Evolutionary conservation across 2,888 invertebrate species (phyloP), one percentile per base, ranked within the genome.

Genomic region (Tenodera sinensis): DNA sequence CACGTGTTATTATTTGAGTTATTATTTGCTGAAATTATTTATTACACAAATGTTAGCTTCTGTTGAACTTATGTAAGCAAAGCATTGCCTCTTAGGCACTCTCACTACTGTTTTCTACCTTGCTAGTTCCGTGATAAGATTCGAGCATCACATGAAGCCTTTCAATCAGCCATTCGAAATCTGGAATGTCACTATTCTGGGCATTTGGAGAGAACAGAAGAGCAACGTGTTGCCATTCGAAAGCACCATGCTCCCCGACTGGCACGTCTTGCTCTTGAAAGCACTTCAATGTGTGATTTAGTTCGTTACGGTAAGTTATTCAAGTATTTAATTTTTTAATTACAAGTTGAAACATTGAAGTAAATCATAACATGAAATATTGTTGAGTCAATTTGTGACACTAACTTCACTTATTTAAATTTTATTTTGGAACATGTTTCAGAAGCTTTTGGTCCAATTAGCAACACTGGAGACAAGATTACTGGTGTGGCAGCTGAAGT

Each of bases 201-300:
- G 9, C 95, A 97, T 87, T 93, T 98, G 89, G 97, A 97, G 91
- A 96, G 96, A 92, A 97, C 97, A 0, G 97, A 97, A 92, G 97
- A 97, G 91, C 96, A 96, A 91, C 95, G 97, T 91, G 94, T 96
- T 88, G 95, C 96, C 30, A 96, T 97, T 83, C 94, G 97, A 89
- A 97, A 97, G 93, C 95, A 95, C 92, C 94, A 97, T 92, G 97
- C 98, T 0, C 98, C 98, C 0, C 94, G 95, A 88, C 95, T 98
- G 90, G 98, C 98, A 1, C 95, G 97, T 83, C 93, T 97, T 20
- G 97, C 97, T 3, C 93, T 98, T 42, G 98, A 98, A 92, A 97
- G 97, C 90, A 97, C 97, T 0, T 97, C 97, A 0, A 95, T 98
- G 93, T 96, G 96, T 91, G 98, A 98, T 92, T 94, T 96, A 89